Base-by-base conservation (phyloP, 35 echinoderm and acorn worm genomes). In the Chiridota heheva region DNA sequence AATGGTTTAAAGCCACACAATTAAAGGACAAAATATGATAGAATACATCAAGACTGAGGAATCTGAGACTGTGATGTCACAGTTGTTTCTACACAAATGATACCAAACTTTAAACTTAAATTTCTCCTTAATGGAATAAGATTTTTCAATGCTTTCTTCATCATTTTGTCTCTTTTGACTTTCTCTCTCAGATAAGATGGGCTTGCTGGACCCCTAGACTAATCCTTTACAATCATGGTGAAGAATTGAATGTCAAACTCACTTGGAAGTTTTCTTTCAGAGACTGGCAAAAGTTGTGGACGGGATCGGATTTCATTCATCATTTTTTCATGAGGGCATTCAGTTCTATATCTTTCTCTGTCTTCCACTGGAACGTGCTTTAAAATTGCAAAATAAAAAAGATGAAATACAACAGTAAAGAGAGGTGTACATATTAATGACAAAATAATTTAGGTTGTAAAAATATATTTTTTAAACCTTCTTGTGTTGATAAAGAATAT, bases 301-400 rank as follows among this genome's bases (percentile, higher is more conserved):
- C 73, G 48, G 2, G 91, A 70, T 40, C 91, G 59, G 10, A 89
- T 96, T 29, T 80, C 86, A 37, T 53, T 73, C 66, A 96, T 68
- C 44, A 96, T 25, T 37, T 70, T 72, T 53, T 88, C 90, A 20
- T 88, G 79, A 29, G 57, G 44, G 38, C 73, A 86, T 29, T 82
- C 60, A 30, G 44, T 63, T 70, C 60, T 36, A 5, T 36, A 78
- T n/a, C 38, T 33, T 20, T 78, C 75, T 7, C 75, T 20, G 12
- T 78, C 75, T 62, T 78, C 75, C 15, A 40, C 75, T 25, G 75
- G 75, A 35, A 78, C 75, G 51, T 78, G 53, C 1, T 16, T 22
- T 17, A 77, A 22, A 56, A 48, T 33, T 0, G 0, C 2, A 25
- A 4, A 63, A 25, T 15, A 25, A 25, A 25, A 5, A 18, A 3